phyloP scores from a whole-genome alignment of 2,797 vertebrate genomes.

The Rhinatrema bivittatum region DNA sequence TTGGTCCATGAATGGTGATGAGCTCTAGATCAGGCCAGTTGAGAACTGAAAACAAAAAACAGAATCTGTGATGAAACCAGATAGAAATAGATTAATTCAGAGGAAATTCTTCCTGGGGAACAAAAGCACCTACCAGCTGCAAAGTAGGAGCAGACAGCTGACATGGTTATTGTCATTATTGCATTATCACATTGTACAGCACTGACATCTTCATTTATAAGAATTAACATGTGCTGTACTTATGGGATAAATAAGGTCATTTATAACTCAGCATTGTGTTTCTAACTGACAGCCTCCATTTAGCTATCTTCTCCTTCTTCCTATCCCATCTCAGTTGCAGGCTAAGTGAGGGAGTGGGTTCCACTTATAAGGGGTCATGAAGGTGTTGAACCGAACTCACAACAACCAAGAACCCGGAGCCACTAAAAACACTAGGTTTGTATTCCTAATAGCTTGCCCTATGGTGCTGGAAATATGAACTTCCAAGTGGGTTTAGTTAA shows the following conservation, averaged over 20 bases:
- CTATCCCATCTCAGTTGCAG: too few relatives aligned
- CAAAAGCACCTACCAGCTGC: constrained; percentile 5
- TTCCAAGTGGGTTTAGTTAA: too few relatives aligned
- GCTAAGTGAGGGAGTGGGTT: too few relatives aligned
- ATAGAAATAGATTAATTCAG: neutral
- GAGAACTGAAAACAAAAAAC: constrained; percentile 1
- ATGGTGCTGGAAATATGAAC: too few relatives aligned
- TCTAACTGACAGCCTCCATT: neutral
- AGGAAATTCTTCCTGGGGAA: constrained; percentile 13
- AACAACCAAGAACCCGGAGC: too few relatives aligned
- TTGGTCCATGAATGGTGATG: constrained; percentile 37
- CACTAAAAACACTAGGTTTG: too few relatives aligned
- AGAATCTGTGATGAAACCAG: constrained; percentile 3
- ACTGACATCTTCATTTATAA: constrained; percentile 7
- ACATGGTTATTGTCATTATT: neutral
- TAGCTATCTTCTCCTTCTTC: too few relatives aligned
- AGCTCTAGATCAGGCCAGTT: constrained; percentile 1
- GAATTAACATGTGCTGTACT: accelerated
- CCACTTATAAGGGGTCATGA: too few relatives aligned
- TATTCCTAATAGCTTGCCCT: too few relatives aligned
- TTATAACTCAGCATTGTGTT: neutral
- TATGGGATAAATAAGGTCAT: neutral
- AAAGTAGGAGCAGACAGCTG: constrained; percentile 11
- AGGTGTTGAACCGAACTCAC: too few relatives aligned
- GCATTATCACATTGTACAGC: neutral